A percentile compares a stretch with the other conserved stretches of the same genome.
phyloP scores from a whole-genome alignment of 2,113 vertebrate genomes.

The Galemys pyrenaicus region DNA sequence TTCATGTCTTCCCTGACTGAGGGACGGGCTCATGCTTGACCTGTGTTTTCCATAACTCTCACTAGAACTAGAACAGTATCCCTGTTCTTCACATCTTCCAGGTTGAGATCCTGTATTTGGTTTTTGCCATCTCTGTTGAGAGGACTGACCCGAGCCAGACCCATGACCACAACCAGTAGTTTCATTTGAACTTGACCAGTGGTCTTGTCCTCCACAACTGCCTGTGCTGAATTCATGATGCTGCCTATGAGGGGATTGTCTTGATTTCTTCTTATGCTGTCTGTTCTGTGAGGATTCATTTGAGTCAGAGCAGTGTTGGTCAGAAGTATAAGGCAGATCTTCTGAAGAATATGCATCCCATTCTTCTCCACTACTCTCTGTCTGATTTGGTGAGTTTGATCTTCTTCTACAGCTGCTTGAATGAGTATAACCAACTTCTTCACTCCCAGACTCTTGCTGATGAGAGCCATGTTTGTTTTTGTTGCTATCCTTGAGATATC shows the following conservation, averaged over 20 bases:
- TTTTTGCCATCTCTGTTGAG: background rate
- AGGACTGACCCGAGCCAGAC: background rate
- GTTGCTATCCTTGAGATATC: background rate
- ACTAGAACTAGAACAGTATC: background rate
- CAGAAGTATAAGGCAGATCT: background rate
- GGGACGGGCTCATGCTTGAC: background rate
- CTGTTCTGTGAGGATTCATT: background rate
- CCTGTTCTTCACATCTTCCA: background rate
- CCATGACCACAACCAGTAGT: background rate
- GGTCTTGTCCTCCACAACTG: background rate
- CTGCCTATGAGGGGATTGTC: background rate
- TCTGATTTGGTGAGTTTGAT: background rate
- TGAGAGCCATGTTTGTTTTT: conserved; percentile 23
- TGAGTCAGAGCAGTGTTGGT: background rate
- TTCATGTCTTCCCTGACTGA: too few relatives aligned
- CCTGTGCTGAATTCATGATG: background rate
- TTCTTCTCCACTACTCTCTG: background rate
- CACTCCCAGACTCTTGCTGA: background rate
- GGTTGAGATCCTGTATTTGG: background rate
- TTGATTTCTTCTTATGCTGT: background rate
- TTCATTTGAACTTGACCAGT: background rate
- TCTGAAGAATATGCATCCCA: background rate
- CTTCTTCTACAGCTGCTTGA: background rate
- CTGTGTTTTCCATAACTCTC: background rate
- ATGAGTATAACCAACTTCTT: background rate